Evolutionary conservation across 2,888 invertebrate genomes (phyloP).

Genomic region (Drosophila meridionalis): DNA sequence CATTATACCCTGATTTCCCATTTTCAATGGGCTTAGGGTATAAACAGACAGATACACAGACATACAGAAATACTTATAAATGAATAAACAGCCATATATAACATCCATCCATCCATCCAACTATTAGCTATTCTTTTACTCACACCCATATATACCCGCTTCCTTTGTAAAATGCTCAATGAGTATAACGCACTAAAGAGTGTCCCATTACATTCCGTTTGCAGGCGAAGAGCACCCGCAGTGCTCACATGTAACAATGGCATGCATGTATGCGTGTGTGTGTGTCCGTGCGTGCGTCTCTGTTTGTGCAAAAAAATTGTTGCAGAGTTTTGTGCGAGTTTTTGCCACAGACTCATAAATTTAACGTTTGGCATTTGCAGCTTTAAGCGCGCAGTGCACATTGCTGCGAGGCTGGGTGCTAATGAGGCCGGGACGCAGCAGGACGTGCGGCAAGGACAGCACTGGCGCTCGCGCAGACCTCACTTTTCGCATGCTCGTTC

Average conservation of each 20-base stretch:
- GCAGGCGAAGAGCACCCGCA: constrained; percentile 1
- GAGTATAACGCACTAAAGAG: not conserved
- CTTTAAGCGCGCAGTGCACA: constrained; percentile 41
- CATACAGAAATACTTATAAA: no score
- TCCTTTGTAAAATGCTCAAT: no score
- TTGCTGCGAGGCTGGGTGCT: constrained; percentile 31
- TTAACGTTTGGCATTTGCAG: constrained; percentile 51
- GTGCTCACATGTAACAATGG: constrained; percentile 1
- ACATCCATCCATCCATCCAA: not conserved
- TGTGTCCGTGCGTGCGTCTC: constrained; percentile 24
- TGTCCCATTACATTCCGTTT: constrained; percentile 3
- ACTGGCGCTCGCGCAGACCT: constrained; percentile 3
- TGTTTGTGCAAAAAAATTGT: constrained; percentile 14
- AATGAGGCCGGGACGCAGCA: constrained; percentile 42
- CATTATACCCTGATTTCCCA: no score
- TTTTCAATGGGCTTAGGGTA: no score
- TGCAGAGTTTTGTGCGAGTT: constrained; percentile 29
- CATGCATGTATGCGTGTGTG: constrained; percentile 9
- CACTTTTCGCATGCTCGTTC: constrained; percentile 3
- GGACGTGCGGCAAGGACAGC: constrained; percentile 15
- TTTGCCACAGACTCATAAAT: constrained; percentile 34
- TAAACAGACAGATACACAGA: no score
- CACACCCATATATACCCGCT: not conserved
- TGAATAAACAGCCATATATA: no score
- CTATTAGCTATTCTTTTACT: no score